phyloP scores from a whole-genome alignment of 2,797 vertebrate genomes.

The Lacerta viridis region DNA sequence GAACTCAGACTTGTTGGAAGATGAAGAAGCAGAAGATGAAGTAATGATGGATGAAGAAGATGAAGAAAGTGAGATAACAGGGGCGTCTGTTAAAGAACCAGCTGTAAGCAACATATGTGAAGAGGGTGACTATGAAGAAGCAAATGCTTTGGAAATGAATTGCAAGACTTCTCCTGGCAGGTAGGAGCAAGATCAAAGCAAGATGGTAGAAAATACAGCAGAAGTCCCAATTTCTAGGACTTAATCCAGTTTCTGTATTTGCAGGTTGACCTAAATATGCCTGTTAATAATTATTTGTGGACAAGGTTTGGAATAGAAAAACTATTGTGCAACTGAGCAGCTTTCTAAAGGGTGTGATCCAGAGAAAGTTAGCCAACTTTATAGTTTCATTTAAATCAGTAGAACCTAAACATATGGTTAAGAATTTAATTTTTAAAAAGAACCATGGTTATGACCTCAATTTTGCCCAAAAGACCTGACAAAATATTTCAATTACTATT shows the following conservation, averaged over 20 bases:
- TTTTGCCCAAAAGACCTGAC: neutral
- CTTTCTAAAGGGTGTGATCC: neutral
- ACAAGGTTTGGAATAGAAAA: neutral
- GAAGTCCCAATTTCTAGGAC: neutral
- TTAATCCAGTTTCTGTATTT: neutral
- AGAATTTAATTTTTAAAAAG: neutral
- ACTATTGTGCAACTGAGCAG: neutral
- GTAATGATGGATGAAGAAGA: slow-evolving; percentile 92
- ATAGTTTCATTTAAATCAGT: slow-evolving; percentile 1
- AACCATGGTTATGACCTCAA: neutral
- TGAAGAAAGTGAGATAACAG: slow-evolving; percentile 83
- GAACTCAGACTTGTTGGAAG: slow-evolving; percentile 90
- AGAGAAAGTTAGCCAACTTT: slow-evolving; percentile 6
- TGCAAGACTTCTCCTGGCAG: slow-evolving; percentile 92
- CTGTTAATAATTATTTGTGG: slow-evolving; percentile 1
- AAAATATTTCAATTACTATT: neutral
- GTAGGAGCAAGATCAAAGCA: slow-evolving; percentile 73
- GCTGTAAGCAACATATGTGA: slow-evolving; percentile 81
- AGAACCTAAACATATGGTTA: neutral
- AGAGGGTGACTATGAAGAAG: slow-evolving; percentile 89
- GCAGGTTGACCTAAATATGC: neutral
- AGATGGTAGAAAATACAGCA: neutral
- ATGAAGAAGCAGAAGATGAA: slow-evolving; percentile 92
- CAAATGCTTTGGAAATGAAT: slow-evolving; percentile 88
- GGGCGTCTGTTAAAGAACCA: slow-evolving; percentile 84